Percentiles rank a stretch among this genome's conserved stretches.
Conservation (phyloP, 2,888 invertebrate species). For the Thelaira solivaga region DNA sequence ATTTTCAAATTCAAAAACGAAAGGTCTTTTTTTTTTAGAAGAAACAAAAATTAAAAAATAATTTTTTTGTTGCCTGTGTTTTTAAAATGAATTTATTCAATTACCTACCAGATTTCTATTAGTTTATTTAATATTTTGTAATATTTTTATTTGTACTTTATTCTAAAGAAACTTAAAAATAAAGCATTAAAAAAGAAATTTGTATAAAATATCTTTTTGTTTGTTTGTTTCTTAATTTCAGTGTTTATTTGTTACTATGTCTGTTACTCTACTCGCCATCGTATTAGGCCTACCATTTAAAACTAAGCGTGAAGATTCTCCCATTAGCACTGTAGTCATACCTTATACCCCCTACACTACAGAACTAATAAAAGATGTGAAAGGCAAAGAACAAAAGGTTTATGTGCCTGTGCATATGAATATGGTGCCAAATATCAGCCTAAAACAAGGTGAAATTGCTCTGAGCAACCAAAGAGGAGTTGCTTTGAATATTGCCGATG, state of each 20-base stretch:
- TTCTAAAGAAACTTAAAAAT: too few relatives aligned
- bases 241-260: neutral
- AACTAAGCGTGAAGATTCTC: constrained; percentile 47
- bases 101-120: too few relatives aligned
- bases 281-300: constrained; percentile 33
- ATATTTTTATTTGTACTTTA: too few relatives aligned
- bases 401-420: constrained; percentile 59
- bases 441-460: constrained; percentile 54
- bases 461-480: constrained; percentile 58
- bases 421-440: constrained; percentile 56
- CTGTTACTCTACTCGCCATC: neutral
- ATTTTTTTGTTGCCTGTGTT: too few relatives aligned
- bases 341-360: constrained; percentile 66
- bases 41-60: too few relatives aligned
- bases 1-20: too few relatives aligned
- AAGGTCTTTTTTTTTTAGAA: too few relatives aligned
- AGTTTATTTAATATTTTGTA: too few relatives aligned
- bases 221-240: neutral
- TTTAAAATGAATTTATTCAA: too few relatives aligned
- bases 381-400: constrained; percentile 59
- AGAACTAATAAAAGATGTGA: constrained; percentile 15
- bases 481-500: constrained; percentile 66
- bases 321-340: constrained; percentile 66
- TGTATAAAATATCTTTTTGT: too few relatives aligned
- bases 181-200: too few relatives aligned